Base-by-base conservation (phyloP, 2,113 vertebrate genomes). In the Corythoichthys intestinalis region DNA sequence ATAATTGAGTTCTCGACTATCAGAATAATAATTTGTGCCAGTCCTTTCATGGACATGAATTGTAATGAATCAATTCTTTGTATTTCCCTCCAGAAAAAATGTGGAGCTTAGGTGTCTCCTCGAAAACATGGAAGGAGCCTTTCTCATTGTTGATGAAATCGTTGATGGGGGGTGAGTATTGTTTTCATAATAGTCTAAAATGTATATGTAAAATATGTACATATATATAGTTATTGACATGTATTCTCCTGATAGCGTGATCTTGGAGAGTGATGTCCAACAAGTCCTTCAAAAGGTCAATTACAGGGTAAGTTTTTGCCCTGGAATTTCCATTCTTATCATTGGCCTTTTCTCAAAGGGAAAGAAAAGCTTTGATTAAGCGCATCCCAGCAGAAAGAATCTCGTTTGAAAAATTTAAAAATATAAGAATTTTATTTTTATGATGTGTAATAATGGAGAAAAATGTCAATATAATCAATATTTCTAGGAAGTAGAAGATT, bases 201-300 rank as follows among this genome's bases (percentile, higher is more conserved):
- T n/a, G n/a, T n/a, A n/a, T n/a, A n/a, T n/a, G n/a, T n/a, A n/a
- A n/a, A n/a, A n/a, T n/a, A n/a, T n/a, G n/a, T n/a, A n/a, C n/a
- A n/a, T n/a, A n/a, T n/a, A n/a, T 58, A 57, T 2, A 7, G 4
- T 12, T 9, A 39, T 15, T 60, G 7, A 39, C 38, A 8, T 39
- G 82, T 47, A 4, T 79, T 48, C 44, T 76, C 63, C 78, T 85
- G 4, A 52, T 78, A 96, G 95, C 14, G 94, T 98, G 69, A 97
- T 98, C 79, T 81, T 98, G 89, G 96, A 98, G 86, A 94, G 94
- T 11, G 94, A 97, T 76, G 92, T 94, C 0, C 94, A 96, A 77
- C 94, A 94, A 84, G 95, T 98, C 64, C 81, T 96, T 59, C 94
- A 95, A 88, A 96, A 94, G 72, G 91, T 97, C 88, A 95, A 93